A percentile compares a stretch with the other conserved stretches of the same genome.
These are phyloP conservation scores for Bos taurus DNA, from an alignment of 2,113 vertebrate genomes.

Conservation along the genomic window DNA sequence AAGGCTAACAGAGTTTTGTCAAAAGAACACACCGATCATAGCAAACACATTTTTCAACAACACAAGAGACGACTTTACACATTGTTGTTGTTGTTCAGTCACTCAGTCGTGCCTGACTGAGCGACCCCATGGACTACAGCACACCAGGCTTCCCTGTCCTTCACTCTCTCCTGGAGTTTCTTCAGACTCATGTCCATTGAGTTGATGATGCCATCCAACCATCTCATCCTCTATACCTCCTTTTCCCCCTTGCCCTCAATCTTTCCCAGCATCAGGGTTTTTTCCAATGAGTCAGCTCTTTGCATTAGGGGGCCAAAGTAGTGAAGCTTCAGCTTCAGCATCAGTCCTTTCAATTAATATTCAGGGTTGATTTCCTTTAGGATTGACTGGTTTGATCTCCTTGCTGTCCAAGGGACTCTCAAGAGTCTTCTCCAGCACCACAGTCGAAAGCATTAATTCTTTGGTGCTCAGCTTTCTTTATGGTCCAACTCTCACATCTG, in stretches of 20 bases:
- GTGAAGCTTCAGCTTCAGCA: not conserved
- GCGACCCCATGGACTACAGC: not conserved
- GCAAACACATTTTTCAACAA: not conserved
- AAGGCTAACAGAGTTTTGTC: not conserved
- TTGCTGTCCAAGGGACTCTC: not conserved
- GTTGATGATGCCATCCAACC: not conserved
- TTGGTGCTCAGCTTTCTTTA: not conserved
- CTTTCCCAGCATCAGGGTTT: not conserved
- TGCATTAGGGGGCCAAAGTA: not conserved
- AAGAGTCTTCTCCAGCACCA: not conserved
- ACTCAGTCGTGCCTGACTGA: not conserved
- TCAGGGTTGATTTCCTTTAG: not conserved
- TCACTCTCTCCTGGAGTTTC: not conserved
- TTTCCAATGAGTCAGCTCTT: not conserved
- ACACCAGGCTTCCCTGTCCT: not conserved
- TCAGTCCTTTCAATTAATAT: not conserved
- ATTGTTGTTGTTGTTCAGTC: not conserved
- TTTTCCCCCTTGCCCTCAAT: not conserved
- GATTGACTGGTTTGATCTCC: not conserved
- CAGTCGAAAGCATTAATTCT: not conserved
- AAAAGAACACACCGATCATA: not conserved
- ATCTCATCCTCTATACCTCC: not conserved
- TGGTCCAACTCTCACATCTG: accelerated
- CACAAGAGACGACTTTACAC: not conserved
- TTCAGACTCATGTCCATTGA: not conserved